Percentiles rank a stretch among this genome's conserved stretches.
Evolutionary conservation across 2,797 vertebrate genomes (phyloP).

Genomic region (Mormyrus hasselquistii): DNA sequence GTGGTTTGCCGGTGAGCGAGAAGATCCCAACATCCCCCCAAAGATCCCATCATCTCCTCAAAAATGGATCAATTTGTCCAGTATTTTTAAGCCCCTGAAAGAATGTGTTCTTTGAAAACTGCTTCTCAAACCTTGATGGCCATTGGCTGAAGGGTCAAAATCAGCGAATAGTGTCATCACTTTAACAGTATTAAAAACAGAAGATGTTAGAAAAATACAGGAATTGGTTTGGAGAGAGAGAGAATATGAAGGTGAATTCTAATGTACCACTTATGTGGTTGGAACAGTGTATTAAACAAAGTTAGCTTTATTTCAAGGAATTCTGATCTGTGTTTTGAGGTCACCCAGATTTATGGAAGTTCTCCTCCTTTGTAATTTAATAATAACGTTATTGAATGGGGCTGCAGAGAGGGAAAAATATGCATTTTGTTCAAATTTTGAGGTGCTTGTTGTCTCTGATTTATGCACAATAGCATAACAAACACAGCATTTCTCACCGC

Average conservation of each 20-base stretch:
- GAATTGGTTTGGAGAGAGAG: no score
- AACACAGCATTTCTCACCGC: not conserved
- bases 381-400: not conserved
- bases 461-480: not conserved
- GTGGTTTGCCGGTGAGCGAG: not conserved
- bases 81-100: not conserved
- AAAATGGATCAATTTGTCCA: not conserved
- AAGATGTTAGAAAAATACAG: no score
- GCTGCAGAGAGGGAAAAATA: not conserved
- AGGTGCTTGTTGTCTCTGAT: not conserved
- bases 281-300: no score
- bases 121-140: not conserved
- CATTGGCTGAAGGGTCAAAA: no score
- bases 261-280: no score
- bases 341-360: no score
- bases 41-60: not conserved
- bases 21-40: no score
- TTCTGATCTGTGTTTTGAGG: no score
- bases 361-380: not conserved
- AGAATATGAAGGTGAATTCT: no score
- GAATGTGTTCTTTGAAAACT: not conserved
- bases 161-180: no score
- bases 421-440: not conserved
- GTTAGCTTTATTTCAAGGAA: no score
- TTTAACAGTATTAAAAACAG: no score